Conservation (phyloP, 2,113 vertebrate species). For the Aphelocoma coerulescens region DNA sequence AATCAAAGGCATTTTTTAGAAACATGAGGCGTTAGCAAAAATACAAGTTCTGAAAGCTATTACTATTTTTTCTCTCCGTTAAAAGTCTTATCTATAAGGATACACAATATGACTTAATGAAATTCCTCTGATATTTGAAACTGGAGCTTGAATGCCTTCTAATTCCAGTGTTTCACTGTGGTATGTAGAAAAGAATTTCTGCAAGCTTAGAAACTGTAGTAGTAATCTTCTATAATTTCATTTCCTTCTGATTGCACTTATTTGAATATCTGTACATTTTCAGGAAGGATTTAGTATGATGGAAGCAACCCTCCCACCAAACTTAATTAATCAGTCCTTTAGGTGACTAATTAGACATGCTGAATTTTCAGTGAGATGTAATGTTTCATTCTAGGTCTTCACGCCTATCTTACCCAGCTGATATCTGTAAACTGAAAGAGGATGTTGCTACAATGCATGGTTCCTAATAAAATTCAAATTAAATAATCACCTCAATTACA, state of each 20-base stretch:
- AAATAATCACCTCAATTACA: slow-evolving; percentile 49
- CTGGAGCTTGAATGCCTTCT: not conserved
- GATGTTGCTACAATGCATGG: not conserved
- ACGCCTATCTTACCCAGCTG: not conserved
- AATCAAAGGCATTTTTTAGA: not conserved
- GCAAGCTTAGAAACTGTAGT: not conserved
- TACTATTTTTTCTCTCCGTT: not conserved
- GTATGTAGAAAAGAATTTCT: not conserved
- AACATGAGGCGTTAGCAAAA: not conserved
- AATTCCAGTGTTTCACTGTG: not conserved
- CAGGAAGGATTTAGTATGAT: slow-evolving; percentile 12
- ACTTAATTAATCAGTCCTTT: slow-evolving; percentile 57
- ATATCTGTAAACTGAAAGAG: slow-evolving; percentile 28
- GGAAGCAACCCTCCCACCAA: not conserved
- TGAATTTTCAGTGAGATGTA: slow-evolving; percentile 5
- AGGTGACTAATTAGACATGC: slow-evolving; percentile 37
- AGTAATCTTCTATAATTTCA: not conserved
- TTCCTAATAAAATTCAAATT: slow-evolving; percentile 53
- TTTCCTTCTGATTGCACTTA: not conserved
- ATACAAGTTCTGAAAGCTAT: not conserved
- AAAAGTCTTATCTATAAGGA: not conserved
- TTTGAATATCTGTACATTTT: slow-evolving; percentile 1
- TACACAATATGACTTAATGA: not conserved
- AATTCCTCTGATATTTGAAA: not conserved
- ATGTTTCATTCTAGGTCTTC: slow-evolving; percentile 34